Conservation (phyloP, 1,140 invertebrate species). For the Melitaea cinxia region DNA sequence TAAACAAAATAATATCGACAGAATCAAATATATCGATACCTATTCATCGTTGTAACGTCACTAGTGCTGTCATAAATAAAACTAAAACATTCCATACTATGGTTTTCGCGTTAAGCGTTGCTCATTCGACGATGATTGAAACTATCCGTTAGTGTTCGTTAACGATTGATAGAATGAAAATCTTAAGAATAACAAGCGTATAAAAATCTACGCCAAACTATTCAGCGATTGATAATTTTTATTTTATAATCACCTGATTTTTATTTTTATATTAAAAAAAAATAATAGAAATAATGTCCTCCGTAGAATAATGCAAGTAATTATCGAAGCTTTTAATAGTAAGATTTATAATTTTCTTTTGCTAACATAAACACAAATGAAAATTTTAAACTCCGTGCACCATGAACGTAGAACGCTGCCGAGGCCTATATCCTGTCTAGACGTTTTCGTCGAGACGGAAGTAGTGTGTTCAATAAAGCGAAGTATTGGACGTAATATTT, state of each 20-base stretch:
- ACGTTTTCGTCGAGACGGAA: not conserved
- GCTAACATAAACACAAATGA: no score
- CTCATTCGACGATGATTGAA: conserved; percentile 6
- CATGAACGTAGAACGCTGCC: not conserved
- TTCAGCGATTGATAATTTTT: no score
- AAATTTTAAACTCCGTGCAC: not conserved
- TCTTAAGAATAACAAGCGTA: no score
- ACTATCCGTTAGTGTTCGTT: not conserved
- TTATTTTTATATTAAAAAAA: no score
- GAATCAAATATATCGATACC: not conserved
- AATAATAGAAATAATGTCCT: no score
- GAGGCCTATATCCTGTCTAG: conserved; percentile 6
- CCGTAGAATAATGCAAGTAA: no score
- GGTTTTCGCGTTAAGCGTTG: conserved; percentile 1
- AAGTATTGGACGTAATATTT: no score
- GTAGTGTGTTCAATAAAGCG: not conserved
- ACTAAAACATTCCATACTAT: not conserved
- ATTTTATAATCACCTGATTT: no score
- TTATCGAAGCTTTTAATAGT: no score
- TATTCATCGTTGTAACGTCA: not conserved
- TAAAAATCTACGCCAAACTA: no score
- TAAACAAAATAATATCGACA: no score
- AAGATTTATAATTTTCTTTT: no score
- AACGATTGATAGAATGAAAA: not conserved
- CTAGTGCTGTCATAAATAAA: conserved; percentile 4